Conservation (phyloP, 2,888 invertebrate genomes). For the Iselma pallidipennis region DNA sequence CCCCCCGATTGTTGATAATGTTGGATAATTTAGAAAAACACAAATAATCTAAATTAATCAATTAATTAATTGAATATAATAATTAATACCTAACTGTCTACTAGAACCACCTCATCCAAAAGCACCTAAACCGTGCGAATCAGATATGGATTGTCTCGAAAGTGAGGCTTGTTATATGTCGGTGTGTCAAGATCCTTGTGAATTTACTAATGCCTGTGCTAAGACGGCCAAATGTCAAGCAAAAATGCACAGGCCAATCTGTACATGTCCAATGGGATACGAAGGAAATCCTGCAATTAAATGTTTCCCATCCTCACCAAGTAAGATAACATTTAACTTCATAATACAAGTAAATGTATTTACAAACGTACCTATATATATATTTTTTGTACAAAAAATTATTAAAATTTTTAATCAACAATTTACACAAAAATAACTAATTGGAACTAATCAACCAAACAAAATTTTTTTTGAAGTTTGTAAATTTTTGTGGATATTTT, state of each 20-base stretch:
- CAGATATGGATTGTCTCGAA: conserved; percentile 82
- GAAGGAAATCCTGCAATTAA: conserved; percentile 82
- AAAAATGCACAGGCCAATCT: conserved; percentile 81
- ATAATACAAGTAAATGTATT: conserved; percentile 9
- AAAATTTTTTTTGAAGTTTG: neutral
- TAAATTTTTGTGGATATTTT: conserved; percentile 23
- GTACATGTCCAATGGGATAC: conserved; percentile 78
- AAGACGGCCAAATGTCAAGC: conserved; percentile 76
- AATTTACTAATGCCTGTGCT: conserved; percentile 78
- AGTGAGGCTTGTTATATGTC: conserved; percentile 83
- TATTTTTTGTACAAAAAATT: conserved; percentile 1
- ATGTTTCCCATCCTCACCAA: conserved; percentile 75
- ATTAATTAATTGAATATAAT: conserved; percentile 21
- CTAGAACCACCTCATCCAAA: conserved; percentile 73
- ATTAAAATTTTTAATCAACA: conserved; percentile 25
- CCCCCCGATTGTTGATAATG: neutral
- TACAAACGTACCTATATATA: neutral
- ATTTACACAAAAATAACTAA: conserved; percentile 1
- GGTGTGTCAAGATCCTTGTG: conserved; percentile 81
- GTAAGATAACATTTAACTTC: conserved; percentile 62
- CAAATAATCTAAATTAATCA: conserved; percentile 31
- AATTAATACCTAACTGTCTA: conserved; percentile 37
- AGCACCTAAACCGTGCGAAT: conserved; percentile 78
- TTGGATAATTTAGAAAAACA: neutral
- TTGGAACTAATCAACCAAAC: neutral